phyloP scores from a whole-genome alignment of 2,113 vertebrate genomes.

The Microtus oregoni region DNA sequence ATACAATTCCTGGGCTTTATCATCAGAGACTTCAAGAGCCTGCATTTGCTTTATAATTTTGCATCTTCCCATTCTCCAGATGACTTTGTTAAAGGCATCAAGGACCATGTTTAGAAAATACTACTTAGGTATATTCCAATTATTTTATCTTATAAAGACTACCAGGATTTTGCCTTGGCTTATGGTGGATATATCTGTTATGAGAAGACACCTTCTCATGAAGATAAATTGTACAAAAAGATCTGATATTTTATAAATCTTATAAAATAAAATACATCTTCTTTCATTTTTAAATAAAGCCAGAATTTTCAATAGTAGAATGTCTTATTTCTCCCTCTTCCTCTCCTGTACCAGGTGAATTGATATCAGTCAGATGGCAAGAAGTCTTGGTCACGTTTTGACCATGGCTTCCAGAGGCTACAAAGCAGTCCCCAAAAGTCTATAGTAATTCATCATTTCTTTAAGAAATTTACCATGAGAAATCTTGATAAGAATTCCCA shows the following conservation, averaged over 20 bases:
- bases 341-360: not conserved
- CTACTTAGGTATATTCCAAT: not conserved
- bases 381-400: not conserved
- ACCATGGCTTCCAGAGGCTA: not conserved
- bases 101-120: not conserved
- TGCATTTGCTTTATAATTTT: not conserved
- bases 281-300: not conserved
- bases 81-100: not conserved
- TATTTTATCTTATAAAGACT: not conserved
- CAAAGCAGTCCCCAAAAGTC: not conserved
- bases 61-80: not conserved
- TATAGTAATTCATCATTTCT: not conserved
- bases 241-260: not conserved
- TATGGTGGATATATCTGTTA: not conserved
- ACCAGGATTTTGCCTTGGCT: not conserved
- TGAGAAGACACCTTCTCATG: not conserved
- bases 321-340: not conserved
- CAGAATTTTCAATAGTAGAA: not conserved
- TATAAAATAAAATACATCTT: not conserved
- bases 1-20: not conserved
- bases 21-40: not conserved
- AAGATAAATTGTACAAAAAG: not conserved
- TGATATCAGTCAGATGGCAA: not conserved
- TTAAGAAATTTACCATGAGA: slow-evolving; percentile 14
- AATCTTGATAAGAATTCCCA: slow-evolving; percentile 42